Conservation (phyloP, 2,113 vertebrate species). For the Mus spicilegus region DNA sequence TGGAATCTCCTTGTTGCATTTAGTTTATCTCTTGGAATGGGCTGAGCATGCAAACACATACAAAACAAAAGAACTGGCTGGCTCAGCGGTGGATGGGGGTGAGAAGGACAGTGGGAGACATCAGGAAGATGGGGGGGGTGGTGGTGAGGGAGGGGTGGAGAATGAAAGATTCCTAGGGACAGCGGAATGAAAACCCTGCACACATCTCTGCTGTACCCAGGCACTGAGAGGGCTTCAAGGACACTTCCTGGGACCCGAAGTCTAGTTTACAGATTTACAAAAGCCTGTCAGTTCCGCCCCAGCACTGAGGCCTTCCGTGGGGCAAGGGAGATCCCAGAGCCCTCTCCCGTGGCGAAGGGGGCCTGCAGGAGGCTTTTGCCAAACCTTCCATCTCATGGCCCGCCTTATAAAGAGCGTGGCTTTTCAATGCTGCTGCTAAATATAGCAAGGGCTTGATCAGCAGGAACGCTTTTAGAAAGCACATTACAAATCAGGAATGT, state of each 20-base stretch:
- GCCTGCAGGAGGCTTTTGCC: constrained; percentile 66
- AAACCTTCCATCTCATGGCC: constrained; percentile 73
- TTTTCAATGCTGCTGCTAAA: constrained; percentile 91
- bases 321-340: background rate
- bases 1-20: background rate
- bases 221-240: background rate
- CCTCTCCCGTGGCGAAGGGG: constrained; percentile 15
- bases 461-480: constrained; percentile 89
- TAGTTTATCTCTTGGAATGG: constrained; percentile 51
- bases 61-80: constrained; percentile 20
- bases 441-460: constrained; percentile 90
- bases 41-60: constrained; percentile 69
- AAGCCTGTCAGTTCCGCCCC: background rate
- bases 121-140: background rate
- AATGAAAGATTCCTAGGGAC: background rate
- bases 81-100: too few relatives aligned
- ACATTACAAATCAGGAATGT: constrained; percentile 96
- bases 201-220: background rate
- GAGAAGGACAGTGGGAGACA: background rate
- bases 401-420: constrained; percentile 86
- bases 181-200: background rate
- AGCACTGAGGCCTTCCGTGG: background rate
- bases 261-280: background rate
- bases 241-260: background rate
- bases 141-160: background rate